Evolutionary conservation across 1,140 invertebrate species (phyloP).

Genomic region (Danaus plexippus): DNA sequence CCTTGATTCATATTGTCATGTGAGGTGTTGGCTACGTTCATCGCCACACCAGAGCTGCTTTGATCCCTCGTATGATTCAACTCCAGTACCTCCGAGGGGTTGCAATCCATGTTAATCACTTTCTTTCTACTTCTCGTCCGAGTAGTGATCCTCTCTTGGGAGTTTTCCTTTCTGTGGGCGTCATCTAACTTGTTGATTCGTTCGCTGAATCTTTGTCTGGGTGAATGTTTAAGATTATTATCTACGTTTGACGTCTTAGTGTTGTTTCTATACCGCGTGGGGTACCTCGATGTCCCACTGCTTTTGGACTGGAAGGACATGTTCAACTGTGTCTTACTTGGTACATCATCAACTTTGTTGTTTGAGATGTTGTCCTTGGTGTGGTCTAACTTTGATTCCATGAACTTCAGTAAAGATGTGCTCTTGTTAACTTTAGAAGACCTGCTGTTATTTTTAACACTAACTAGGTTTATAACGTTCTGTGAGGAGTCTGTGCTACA

Average conservation of each 20-base stretch:
- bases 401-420: constrained; percentile 50
- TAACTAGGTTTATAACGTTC: constrained; percentile 53
- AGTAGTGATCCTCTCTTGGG: constrained; percentile 32
- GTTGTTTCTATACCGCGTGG: constrained; percentile 38
- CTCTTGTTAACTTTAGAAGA: constrained; percentile 35
- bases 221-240: constrained; percentile 7
- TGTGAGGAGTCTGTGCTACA: constrained; percentile 56
- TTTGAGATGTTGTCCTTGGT: constrained; percentile 18
- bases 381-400: constrained; percentile 26
- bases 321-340: constrained; percentile 28
- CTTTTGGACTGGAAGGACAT: constrained; percentile 45
- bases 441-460: constrained; percentile 35
- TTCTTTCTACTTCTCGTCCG: constrained; percentile 50
- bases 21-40: constrained; percentile 37
- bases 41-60: constrained; percentile 35
- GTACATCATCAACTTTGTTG: constrained; percentile 21
- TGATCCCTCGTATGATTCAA: constrained; percentile 43
- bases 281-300: constrained; percentile 48
- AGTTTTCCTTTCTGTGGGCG: constrained; percentile 43
- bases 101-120: constrained; percentile 15
- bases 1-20: constrained; percentile 17
- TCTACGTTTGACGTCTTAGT: constrained; percentile 17
- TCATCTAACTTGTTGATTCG: constrained; percentile 29
- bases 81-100: constrained; percentile 25
- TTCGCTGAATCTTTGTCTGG: constrained; percentile 22